These are phyloP conservation scores for Gambelia wislizenii DNA, from an alignment of 2,797 vertebrate genomes.

Conservation along the genomic window DNA sequence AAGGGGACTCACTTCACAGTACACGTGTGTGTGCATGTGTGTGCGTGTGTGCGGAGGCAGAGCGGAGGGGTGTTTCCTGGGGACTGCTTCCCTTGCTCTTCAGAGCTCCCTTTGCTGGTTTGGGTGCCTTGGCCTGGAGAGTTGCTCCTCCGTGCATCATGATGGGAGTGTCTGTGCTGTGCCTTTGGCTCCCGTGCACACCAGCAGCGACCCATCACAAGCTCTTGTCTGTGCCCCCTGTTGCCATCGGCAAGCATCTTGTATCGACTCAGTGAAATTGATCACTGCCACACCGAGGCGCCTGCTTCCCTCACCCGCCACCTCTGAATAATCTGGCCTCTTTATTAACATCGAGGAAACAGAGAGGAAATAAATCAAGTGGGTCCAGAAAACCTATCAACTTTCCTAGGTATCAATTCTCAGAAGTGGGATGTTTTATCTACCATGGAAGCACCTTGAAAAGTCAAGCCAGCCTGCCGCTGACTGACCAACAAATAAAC, in stretches of 20 bases:
- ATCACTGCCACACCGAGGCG: background rate
- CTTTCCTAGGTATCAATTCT: background rate
- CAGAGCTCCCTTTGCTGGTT: background rate
- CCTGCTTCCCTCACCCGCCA: background rate
- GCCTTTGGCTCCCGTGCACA: too few species aligned
- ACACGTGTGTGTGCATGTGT: too few species aligned
- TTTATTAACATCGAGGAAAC: conserved; percentile 7
- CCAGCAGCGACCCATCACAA: background rate
- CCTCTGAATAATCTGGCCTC: conserved; percentile 20
- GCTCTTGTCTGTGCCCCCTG: background rate
- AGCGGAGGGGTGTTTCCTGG: too few species aligned
- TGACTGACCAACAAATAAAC: background rate
- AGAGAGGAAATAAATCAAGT: background rate
- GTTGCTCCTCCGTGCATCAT: background rate
- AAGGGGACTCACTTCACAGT: too few species aligned
- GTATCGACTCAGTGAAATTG: conserved; percentile 28
- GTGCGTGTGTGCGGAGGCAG: too few species aligned
- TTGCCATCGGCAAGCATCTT: background rate
- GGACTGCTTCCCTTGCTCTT: background rate
- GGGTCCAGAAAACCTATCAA: background rate
- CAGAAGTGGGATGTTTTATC: background rate
- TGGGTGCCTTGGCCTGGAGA: too few species aligned
- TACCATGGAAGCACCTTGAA: background rate
- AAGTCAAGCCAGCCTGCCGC: background rate
- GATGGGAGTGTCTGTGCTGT: too few species aligned